Evolutionary conservation across 1,140 invertebrate species (phyloP).

Genomic region (Achatina immaculata): DNA sequence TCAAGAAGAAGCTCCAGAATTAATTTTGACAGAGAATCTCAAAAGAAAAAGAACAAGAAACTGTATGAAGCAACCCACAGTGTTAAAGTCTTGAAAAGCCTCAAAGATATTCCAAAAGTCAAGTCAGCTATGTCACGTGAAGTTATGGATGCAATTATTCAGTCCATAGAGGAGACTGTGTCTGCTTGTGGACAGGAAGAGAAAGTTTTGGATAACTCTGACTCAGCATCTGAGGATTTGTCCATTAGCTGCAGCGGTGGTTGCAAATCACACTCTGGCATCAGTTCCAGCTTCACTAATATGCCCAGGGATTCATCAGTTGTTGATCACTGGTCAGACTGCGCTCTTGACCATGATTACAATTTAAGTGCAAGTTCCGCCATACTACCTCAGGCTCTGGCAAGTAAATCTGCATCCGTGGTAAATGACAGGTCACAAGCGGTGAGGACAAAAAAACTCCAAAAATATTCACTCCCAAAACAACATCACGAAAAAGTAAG

Average conservation of each 20-base stretch:
- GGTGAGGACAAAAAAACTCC: neutral
- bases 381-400: neutral
- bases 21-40: neutral
- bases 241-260: neutral
- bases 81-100: neutral
- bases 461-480: neutral
- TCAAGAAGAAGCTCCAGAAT: neutral
- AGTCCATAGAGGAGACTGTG: slow-evolving; percentile 34
- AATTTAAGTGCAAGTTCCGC: neutral
- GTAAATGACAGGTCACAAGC: neutral
- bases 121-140: slow-evolving; percentile 7
- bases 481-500: neutral
- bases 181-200: neutral
- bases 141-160: slow-evolving; percentile 32
- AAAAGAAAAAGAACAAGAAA: slow-evolving; percentile 5
- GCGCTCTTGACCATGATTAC: neutral
- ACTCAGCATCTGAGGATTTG: neutral
- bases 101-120: neutral
- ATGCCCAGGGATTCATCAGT: neutral
- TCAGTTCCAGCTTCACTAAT: neutral
- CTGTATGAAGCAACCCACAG: neutral
- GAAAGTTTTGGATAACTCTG: neutral
- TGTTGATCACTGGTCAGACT: neutral
- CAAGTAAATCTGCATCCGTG: neutral
- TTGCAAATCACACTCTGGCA: neutral